These are phyloP conservation scores for Cancer borealis DNA, from an alignment of 2,888 invertebrate species.

Conservation along the genomic window DNA sequence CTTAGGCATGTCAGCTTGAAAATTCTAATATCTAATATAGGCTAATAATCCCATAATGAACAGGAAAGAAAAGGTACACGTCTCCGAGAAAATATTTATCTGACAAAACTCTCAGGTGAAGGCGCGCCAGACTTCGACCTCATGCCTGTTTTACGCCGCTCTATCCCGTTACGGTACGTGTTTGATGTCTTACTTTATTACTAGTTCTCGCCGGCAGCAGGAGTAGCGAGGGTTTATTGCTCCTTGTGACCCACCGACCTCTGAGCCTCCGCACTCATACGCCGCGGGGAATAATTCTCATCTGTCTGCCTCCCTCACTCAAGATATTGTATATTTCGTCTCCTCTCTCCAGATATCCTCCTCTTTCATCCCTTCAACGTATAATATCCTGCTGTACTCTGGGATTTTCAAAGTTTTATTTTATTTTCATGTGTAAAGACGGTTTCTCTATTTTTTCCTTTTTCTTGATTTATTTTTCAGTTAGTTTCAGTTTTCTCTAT, in stretches of 20 bases:
- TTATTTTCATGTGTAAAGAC: not conserved
- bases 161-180: slow-evolving; percentile 1
- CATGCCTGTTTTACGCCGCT: not conserved
- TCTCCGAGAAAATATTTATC: not conserved
- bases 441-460: not conserved
- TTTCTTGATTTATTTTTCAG: not conserved
- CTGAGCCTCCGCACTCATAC: not conserved
- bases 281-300: not conserved
- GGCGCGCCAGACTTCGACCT: not conserved
- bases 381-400: not conserved
- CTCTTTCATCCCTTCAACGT: not conserved
- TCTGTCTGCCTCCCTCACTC: not conserved
- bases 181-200: slow-evolving; percentile 1
- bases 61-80: not conserved
- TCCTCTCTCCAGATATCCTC: not conserved
- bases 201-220: not conserved
- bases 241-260: not conserved
- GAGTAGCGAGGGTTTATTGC: not conserved
- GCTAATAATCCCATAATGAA: not conserved
- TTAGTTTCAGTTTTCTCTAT: too few relatives aligned
- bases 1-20: not conserved
- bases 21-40: not conserved
- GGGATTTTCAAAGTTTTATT: not conserved
- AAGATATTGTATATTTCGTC: not conserved
- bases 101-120: not conserved